Percentiles rank a stretch among this genome's conserved stretches.
Evolutionary conservation across 1,140 invertebrate genomes (phyloP).

Genomic region (Oedothorax gibbosus): DNA sequence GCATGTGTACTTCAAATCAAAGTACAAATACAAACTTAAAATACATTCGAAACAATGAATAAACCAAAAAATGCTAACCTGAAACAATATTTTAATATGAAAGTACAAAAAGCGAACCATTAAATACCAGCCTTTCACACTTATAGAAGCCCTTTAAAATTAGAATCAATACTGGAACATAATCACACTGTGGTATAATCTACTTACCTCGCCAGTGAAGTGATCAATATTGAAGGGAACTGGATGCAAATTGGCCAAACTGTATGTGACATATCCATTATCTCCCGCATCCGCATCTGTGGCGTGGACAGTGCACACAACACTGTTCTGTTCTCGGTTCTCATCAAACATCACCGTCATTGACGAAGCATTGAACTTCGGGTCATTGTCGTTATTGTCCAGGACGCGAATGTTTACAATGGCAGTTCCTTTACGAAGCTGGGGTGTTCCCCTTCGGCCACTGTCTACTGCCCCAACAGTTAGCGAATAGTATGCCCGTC

Average conservation of each 20-base stretch:
- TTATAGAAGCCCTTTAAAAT: no score
- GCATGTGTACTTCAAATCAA: no score
- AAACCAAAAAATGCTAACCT: no score
- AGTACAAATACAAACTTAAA: no score
- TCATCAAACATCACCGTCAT: slow-evolving; percentile 79
- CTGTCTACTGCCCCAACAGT: slow-evolving; percentile 84
- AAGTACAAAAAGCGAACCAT: no score
- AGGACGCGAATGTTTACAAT: slow-evolving; percentile 87
- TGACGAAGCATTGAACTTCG: slow-evolving; percentile 78
- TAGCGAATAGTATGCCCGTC: slow-evolving; percentile 86
- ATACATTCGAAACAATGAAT: no score
- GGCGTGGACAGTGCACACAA: slow-evolving; percentile 84
- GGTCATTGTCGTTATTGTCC: slow-evolving; percentile 93
- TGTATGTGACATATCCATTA: slow-evolving; percentile 95
- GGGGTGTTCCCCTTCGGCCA: slow-evolving; percentile 21
- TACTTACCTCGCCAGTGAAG: slow-evolving; percentile 74
- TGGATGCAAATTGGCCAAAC: slow-evolving; percentile 82
- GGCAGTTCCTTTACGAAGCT: slow-evolving; percentile 79
- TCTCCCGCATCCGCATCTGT: slow-evolving; percentile 91
- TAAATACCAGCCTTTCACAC: no score
- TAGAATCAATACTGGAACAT: no score
- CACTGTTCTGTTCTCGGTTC: slow-evolving; percentile 86
- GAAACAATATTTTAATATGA: no score
- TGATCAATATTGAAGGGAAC: slow-evolving; percentile 96
- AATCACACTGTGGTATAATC: background rate